Conservation (phyloP, 2,797 vertebrate genomes). For the Peromyscus melanophrys region DNA sequence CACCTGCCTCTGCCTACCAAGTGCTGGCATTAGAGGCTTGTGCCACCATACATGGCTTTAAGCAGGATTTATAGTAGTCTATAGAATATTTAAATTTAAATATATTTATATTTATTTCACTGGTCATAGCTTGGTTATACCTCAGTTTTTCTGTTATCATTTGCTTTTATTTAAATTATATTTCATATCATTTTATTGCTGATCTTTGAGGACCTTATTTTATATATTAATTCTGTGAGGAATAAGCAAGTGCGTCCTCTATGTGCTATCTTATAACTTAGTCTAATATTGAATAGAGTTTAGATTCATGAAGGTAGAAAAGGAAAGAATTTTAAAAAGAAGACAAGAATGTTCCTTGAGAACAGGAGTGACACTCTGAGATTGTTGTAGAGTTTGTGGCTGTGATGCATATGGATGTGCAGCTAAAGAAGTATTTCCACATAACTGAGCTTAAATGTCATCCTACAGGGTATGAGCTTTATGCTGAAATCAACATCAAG, state of each 20-base stretch:
- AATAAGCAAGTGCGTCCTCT: conserved; percentile 35
- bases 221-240: conserved; percentile 19
- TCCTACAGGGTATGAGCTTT: not conserved
- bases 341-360: not conserved
- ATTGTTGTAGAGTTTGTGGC: not conserved
- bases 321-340: conserved; percentile 13
- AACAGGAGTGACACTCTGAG: not conserved
- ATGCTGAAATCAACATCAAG: not conserved
- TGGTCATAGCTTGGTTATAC: not conserved
- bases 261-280: not conserved
- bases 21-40: not conserved
- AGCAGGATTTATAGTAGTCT: not conserved
- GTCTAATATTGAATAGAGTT: conserved; percentile 15
- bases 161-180: conserved; percentile 9
- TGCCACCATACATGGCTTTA: too few relatives aligned
- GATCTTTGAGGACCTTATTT: not conserved
- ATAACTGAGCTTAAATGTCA: not conserved
- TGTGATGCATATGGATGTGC: not conserved
- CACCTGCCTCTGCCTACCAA: not conserved
- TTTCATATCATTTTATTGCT: conserved; percentile 50
- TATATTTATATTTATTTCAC: conserved; percentile 14
- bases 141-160: conserved; percentile 8
- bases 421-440: not conserved
- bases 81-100: conserved; percentile 9
- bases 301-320: not conserved